Evolutionary conservation across 2,797 vertebrate species (phyloP), one percentile per base, ranked within the genome.

Genomic region (Cossypha caffra): DNA sequence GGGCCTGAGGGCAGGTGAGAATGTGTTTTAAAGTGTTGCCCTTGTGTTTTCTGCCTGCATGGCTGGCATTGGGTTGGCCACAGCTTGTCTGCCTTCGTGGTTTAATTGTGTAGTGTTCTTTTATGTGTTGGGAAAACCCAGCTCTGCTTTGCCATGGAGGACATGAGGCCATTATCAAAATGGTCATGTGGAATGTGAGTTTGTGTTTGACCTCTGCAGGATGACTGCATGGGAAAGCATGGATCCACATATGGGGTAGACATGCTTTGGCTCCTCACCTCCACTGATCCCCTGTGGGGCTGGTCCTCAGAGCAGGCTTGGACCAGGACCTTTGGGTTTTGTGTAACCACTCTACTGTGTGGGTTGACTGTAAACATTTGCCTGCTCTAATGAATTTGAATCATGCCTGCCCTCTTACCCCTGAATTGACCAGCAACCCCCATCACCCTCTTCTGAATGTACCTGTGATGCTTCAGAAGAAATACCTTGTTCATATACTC

Each of bases 271-370:
- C 25, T 91, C 42, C 48, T 57, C 14, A 43, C 26, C 33, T 71
- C 19, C 28, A 15, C 8, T 14, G 17, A 79, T 12, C 1, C 2
- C 13, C 38, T 0, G 0, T 55, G 10, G 17, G 17, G 42, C 38
- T 83, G n/a, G n/a, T 89, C 35, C 54, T 80, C 67, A 77, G 67
- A 79, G 48, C 43, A 71, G 35, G 24, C 35, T 72, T 72, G 57
- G 52, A 55, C 29, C 29, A 57, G 38, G 40, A 67, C 17, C 38
- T 72, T 16, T 40, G 57, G 13, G 8, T 74, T 86, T 74, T 42
- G 12, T 81, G 37, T 48, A 57, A 54, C 45, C 28, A 19, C 62
- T 84, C 0, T 0, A 33, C 38, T 1, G 0, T 5, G 8, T 58
- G 35, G 19, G 19, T 52, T 63, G 42, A 43, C 61, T 66, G 16